Evolutionary conservation across 2,113 vertebrate genomes (phyloP), one percentile per base, ranked within the genome.

Genomic region (Misgurnus mizolepis): DNA sequence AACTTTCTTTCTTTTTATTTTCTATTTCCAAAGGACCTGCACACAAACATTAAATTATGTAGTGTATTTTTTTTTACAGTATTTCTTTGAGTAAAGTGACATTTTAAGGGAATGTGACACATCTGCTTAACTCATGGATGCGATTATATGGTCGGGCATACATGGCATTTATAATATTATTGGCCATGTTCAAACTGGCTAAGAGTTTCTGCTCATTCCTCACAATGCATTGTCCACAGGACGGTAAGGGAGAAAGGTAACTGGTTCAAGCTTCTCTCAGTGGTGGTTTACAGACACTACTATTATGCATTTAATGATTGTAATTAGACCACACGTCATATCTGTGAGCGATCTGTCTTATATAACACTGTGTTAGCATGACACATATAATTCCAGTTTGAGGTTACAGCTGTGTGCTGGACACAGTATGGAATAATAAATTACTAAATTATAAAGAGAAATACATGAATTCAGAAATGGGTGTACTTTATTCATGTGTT

Each of bases 21-120:
- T 22, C 22, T 22, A 22, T 22, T 22, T 22, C 22, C 22, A 22
- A 22, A 22, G 22, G 22, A 22, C 22, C 22, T 22, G 22, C 22
- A 22, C 22, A 22, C 22, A 22, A 22, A 22, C 22, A 22, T 22
- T 22, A 22, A 22, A 22, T 22, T 22, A 22, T 22, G 22, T 22
- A 22, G 22, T 22, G 22, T 22, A 22, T 22, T 22, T 22, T 22
- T 22, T 22, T 22, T 22, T 22, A 22, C 22, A 22, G 22, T 72
- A 69, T 80, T 78, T 78, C 55, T 62, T 7, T 62, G 53, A 40
- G 64, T 18, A 7, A 64, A 41, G 67, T 70, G 76, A 55, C n/a
- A 15, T 81, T 67, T 78, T 80, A 4, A 34, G 47, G 67, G 65
- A 77, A 67, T 80, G 82, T 85, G 78, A 67, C 69, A 81, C 61